Base-by-base conservation (phyloP, 2,797 vertebrate genomes). In the Pseudopleuronectes americanus region DNA sequence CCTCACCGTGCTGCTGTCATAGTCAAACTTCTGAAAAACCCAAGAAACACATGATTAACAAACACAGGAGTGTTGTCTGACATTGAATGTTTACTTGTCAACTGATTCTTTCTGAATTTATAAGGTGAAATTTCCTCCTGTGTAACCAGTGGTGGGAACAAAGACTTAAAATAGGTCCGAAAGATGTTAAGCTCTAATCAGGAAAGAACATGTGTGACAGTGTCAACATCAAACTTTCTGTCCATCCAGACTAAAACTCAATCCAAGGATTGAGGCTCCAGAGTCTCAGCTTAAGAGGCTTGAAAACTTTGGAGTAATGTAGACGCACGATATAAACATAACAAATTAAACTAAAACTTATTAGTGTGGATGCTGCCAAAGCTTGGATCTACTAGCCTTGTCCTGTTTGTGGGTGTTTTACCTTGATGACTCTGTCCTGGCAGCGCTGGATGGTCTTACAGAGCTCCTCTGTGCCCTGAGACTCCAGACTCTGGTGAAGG, bases 371-470 rank as follows among this genome's bases (percentile, higher is more conserved):
- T 19, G 16, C 16, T 45, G 16, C 16, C 6, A 16, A 47, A 47
- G 43, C 28, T 31, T 47, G 43, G 16, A 6, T 6, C 16, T 16
- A 19, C 13, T 47, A 31, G 28, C 28, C 28, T 6, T 62, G n/a
- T 21, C 0, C 22, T 4, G 10, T 21, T 12, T 24, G 12, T 14
- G 23, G 2, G 54, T 41, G 31, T 21, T 31, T 21, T 57, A 97
- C 97, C 96, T 99, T 99, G 19, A 99, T 95, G 80, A 99, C 97
- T 14, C 97, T 89, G 84, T 99, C 97, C 12, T 98, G 94, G 91
- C 97, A 97, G 70, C 96, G 95, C 89, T 99, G 97, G 89, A 98
- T 96, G 66, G 92, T 94, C 79, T 97, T 96, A 81, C 95, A 97
- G 38, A 97, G 86, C 45, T 95, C 95, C 0, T 97, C 96, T 17